Conservation (phyloP, 2,888 invertebrate genomes). For the Dynastes maya region DNA sequence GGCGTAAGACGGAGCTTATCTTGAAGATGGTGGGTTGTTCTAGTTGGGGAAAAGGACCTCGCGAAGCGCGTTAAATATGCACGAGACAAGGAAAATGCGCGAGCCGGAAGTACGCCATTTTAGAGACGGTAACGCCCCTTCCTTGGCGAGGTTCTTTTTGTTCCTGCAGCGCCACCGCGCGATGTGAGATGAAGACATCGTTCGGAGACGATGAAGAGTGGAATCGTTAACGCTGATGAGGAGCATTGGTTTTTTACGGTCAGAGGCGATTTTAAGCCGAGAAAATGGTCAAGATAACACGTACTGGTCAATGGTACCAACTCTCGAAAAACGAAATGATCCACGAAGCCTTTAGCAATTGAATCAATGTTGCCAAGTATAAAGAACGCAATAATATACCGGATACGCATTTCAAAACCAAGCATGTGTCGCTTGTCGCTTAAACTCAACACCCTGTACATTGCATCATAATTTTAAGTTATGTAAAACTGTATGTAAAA, state of each 20-base stretch:
- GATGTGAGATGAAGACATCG: background rate
- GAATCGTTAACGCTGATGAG: background rate
- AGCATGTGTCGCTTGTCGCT: no score
- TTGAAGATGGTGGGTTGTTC: constrained; percentile 52
- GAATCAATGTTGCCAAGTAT: no score
- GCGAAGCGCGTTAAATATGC: constrained; percentile 66
- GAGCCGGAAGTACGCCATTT: constrained; percentile 68
- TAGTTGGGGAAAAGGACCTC: background rate
- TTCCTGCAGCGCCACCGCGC: background rate
- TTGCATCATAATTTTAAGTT: no score
- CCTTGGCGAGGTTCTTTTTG: constrained; percentile 45
- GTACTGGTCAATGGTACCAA: background rate
- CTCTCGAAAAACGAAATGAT: background rate
- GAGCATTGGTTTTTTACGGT: background rate
- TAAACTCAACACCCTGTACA: no score
- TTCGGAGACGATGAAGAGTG: background rate
- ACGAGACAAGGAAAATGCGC: constrained; percentile 69
- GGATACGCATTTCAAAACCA: no score
- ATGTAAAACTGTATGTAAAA: no score
- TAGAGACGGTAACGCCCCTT: constrained; percentile 65
- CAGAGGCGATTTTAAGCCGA: background rate
- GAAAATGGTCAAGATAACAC: background rate
- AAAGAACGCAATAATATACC: no score
- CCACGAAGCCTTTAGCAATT: no score
- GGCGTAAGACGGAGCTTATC: constrained; percentile 53